Conservation (phyloP, 2,113 vertebrate species). For the Anolis sagrei region DNA sequence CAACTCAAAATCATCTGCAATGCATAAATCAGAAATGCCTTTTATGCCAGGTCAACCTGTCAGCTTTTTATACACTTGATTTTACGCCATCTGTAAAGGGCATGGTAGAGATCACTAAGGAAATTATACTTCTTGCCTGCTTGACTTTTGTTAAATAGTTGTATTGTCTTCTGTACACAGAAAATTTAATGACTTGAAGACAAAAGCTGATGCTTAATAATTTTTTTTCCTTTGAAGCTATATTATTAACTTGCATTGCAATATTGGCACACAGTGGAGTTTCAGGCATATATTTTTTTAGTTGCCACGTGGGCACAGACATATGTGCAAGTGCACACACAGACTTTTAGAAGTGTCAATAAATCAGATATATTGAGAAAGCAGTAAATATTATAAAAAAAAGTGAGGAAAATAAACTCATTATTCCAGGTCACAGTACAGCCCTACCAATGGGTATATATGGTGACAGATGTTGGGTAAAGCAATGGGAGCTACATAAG, state of each 20-base stretch:
- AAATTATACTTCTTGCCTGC: slow-evolving; percentile 70
- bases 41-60: slow-evolving; percentile 66
- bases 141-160: slow-evolving; percentile 63
- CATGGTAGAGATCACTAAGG: slow-evolving; percentile 65
- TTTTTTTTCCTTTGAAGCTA: slow-evolving; percentile 56
- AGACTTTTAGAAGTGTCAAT: slow-evolving; percentile 19
- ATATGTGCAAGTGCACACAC: background rate
- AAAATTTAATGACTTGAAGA: slow-evolving; percentile 59
- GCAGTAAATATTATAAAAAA: background rate
- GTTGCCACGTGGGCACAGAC: background rate
- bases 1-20: slow-evolving; percentile 78
- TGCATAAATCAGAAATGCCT: slow-evolving; percentile 78
- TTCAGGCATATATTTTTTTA: slow-evolving; percentile 45
- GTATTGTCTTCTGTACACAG: slow-evolving; percentile 62
- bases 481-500: no score
- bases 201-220: slow-evolving; percentile 48
- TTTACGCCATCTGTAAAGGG: slow-evolving; percentile 65
- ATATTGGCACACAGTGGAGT: background rate
- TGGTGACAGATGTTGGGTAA: no score
- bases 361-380: background rate
- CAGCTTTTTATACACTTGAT: slow-evolving; percentile 69
- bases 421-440: no score
- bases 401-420: background rate
- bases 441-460: no score
- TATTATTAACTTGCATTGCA: background rate